These are phyloP conservation scores for Achroia grisella DNA, from an alignment of 1,140 invertebrate species.

Conservation along the genomic window DNA sequence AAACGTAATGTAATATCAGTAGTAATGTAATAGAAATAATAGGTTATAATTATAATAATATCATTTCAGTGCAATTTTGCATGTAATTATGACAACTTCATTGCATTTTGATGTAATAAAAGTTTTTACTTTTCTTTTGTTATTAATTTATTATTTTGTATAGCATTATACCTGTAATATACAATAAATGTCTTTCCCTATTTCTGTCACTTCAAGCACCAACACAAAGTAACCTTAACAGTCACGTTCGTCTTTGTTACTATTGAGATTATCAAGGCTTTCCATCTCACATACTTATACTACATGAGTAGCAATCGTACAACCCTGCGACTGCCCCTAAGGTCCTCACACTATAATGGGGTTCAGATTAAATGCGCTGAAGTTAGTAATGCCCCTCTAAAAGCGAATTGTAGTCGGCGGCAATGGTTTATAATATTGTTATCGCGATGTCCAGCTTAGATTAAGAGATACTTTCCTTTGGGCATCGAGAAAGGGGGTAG, in stretches of 20 bases:
- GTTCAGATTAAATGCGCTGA: constrained; percentile 41
- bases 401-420: constrained; percentile 47
- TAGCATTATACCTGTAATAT: too few relatives aligned
- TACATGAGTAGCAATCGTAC: not conserved
- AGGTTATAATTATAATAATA: too few relatives aligned
- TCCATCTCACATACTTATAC: constrained; percentile 7
- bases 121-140: too few relatives aligned
- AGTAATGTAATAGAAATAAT: too few relatives aligned
- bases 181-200: too few relatives aligned
- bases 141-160: too few relatives aligned
- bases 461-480: constrained; percentile 41
- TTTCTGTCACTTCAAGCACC: too few relatives aligned
- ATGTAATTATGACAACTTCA: too few relatives aligned
- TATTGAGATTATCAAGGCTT: constrained; percentile 9
- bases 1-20: too few relatives aligned
- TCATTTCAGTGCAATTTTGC: too few relatives aligned
- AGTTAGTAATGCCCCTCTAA: constrained; percentile 47
- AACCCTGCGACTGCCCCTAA: constrained; percentile 3
- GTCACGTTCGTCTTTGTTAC: constrained; percentile 7
- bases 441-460: constrained; percentile 42
- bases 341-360: constrained; percentile 28
- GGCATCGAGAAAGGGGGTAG: constrained; percentile 12
- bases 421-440: constrained; percentile 48
- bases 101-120: too few relatives aligned
- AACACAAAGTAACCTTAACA: not conserved